Conservation (phyloP, 2,113 vertebrate genomes). For the Poeciliopsis prolifica region DNA sequence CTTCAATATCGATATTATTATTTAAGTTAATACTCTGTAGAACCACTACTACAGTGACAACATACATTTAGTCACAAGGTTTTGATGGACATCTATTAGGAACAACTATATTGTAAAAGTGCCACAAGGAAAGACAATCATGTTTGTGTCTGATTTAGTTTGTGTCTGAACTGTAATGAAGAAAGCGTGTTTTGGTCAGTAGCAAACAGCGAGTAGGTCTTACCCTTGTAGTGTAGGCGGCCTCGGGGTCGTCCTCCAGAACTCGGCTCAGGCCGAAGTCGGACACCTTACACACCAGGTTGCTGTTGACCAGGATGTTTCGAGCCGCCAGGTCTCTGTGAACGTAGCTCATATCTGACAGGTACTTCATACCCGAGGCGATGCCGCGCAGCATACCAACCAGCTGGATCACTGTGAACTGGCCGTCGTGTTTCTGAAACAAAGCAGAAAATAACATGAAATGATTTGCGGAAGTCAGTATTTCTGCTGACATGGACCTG, state of each 20-base stretch:
- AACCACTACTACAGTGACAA: too few species aligned
- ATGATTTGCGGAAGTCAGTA: slow-evolving; percentile 10
- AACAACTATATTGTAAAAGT: too few species aligned
- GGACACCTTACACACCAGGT: slow-evolving; percentile 97
- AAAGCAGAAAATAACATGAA: slow-evolving; percentile 18
- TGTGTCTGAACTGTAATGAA: too few species aligned
- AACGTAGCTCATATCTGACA: slow-evolving; percentile 98
- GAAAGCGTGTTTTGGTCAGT: too few species aligned
- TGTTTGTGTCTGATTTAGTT: too few species aligned
- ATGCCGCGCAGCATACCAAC: slow-evolving; percentile 98
- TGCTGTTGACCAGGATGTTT: slow-evolving; percentile 98
- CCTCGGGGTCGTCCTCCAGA: slow-evolving; percentile 94
- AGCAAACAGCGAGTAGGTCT: slow-evolving; percentile 20
- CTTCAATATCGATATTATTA: too few species aligned
- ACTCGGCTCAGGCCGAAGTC: slow-evolving; percentile 98
- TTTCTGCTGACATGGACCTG: slow-evolving; percentile 21
- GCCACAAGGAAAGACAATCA: too few species aligned
- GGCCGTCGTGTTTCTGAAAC: slow-evolving; percentile 94
- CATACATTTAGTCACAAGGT: too few species aligned
- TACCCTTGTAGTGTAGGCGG: slow-evolving; percentile 95
- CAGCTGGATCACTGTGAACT: slow-evolving; percentile 97
- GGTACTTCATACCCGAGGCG: slow-evolving; percentile 97
- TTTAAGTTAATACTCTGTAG: too few species aligned
- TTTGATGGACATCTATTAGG: too few species aligned
- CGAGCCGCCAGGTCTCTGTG: slow-evolving; percentile 95